Evolutionary conservation across 2,797 vertebrate species (phyloP).

Genomic region (Megalops cyprinoides): DNA sequence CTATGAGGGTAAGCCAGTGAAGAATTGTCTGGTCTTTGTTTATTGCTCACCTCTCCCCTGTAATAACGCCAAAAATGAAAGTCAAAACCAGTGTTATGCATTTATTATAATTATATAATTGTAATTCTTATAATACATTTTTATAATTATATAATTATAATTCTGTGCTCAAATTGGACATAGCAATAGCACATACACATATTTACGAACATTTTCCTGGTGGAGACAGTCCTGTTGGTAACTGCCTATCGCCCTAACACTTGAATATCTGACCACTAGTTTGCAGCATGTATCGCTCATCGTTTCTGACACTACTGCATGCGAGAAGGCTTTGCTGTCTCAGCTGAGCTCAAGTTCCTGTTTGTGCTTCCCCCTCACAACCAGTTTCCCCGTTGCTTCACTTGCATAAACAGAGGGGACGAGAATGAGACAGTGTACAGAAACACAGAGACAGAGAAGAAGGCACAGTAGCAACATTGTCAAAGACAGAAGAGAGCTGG

Average conservation of each 20-base stretch:
- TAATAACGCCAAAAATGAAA: neutral
- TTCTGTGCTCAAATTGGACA: too few species aligned
- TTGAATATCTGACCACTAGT: too few species aligned
- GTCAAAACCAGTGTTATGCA: neutral
- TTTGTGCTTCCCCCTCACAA: slow-evolving; percentile 27
- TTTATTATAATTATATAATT: too few species aligned
- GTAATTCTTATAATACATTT: too few species aligned
- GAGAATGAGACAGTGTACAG: neutral
- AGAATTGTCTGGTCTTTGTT: too few species aligned
- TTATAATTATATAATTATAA: too few species aligned
- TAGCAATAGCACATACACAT: neutral
- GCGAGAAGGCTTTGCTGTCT: slow-evolving; percentile 12
- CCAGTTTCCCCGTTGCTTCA: neutral
- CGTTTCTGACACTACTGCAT: neutral
- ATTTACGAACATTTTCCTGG: too few species aligned
- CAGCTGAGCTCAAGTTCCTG: slow-evolving; percentile 28
- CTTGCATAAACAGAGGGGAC: neutral
- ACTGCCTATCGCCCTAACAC: too few species aligned
- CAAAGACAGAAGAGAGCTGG: neutral
- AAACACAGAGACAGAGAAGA: neutral
- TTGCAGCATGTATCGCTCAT: neutral
- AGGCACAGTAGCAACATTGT: neutral
- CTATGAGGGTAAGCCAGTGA: too few species aligned
- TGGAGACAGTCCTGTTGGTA: too few species aligned
- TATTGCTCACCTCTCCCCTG: too few species aligned